A percentile compares a stretch with the other conserved stretches of the same genome.
phyloP scores from a whole-genome alignment of 1,140 invertebrate genomes.

The Vanessa atalanta region DNA sequence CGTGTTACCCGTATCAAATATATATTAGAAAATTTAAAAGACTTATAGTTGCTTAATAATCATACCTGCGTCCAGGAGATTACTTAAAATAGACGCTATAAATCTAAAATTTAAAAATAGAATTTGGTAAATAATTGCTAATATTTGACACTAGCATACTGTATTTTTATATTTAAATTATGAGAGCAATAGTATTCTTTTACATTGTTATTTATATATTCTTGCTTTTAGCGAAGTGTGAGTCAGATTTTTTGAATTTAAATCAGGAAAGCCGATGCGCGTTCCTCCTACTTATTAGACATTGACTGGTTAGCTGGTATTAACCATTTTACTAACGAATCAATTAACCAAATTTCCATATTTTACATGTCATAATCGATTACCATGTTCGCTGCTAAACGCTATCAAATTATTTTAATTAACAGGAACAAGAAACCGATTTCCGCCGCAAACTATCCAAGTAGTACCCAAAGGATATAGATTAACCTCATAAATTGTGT shows the following conservation, averaged over 20 bases:
- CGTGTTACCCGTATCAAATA: constrained; percentile 25
- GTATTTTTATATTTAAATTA: too few relatives aligned
- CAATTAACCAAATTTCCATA: neutral
- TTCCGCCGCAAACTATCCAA: constrained; percentile 9
- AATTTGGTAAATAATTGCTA: too few relatives aligned
- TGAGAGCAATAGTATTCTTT: too few relatives aligned
- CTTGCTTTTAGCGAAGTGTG: too few relatives aligned
- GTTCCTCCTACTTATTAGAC: too few relatives aligned
- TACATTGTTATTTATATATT: too few relatives aligned
- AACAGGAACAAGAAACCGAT: constrained; percentile 14
- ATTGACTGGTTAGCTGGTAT: too few relatives aligned
- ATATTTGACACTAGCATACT: too few relatives aligned
- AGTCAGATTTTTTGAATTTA: too few relatives aligned
- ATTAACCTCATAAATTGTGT: constrained; percentile 32
- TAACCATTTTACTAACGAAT: neutral
- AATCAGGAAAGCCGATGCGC: too few relatives aligned
- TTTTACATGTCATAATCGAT: constrained; percentile 3
- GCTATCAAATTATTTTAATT: constrained; percentile 1
- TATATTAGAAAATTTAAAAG: constrained; percentile 5
- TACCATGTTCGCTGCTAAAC: neutral
- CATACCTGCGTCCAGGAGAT: neutral
- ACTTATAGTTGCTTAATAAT: neutral
- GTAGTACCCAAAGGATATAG: constrained; percentile 16
- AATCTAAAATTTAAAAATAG: too few relatives aligned
- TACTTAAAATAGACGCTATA: neutral